Percentiles rank a stretch among this genome's conserved stretches.
Evolutionary conservation across 1,140 invertebrate species (phyloP).

Genomic region (Cydia pomonella): DNA sequence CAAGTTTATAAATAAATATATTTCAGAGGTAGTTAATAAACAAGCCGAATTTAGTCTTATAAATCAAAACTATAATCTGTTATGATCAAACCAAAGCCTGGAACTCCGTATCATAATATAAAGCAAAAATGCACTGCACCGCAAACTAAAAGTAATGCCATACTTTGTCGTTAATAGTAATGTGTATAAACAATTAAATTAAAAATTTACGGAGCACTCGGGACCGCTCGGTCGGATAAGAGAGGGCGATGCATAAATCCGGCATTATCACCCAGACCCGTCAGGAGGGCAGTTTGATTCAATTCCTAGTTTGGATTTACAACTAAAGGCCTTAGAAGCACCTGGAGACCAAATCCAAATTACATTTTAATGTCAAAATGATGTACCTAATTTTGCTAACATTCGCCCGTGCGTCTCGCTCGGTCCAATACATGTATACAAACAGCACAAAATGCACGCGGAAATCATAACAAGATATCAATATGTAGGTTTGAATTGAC

Average conservation of each 20-base stretch:
- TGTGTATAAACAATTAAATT: conserved; percentile 43
- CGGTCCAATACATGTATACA: no score
- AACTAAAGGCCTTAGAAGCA: conserved; percentile 36
- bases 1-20: no score
- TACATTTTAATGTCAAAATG: conserved; percentile 1
- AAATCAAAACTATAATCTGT: no score
- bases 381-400: no score
- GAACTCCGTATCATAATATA: not conserved
- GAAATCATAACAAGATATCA: no score
- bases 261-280: conserved; percentile 55
- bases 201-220: conserved; percentile 42
- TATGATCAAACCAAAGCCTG: not conserved
- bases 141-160: not conserved
- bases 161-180: not conserved
- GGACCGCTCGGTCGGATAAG: conserved; percentile 35
- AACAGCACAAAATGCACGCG: no score
- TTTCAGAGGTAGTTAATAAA: no score
- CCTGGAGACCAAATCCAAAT: conserved; percentile 18
- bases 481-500: no score
- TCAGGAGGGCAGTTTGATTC: conserved; percentile 63
- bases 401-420: no score
- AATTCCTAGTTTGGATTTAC: conserved; percentile 62
- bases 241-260: conserved; percentile 55
- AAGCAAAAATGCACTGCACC: not conserved
- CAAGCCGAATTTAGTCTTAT: no score